phyloP scores from a whole-genome alignment of 2,888 invertebrate species.

The Seira sanloemensis region DNA sequence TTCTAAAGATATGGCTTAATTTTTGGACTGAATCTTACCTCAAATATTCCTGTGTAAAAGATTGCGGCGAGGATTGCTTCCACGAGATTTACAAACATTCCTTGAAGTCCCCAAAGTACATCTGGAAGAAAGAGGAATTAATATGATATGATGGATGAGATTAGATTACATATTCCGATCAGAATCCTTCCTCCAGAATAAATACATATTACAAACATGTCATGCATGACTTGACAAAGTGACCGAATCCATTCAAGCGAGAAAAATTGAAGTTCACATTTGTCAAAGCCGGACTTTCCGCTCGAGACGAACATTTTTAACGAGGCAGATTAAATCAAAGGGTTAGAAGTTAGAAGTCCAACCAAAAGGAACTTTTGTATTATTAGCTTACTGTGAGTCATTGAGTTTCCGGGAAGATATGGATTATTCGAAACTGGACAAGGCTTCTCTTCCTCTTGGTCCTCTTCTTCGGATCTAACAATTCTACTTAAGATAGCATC shows the following conservation, averaged over 20 bases:
- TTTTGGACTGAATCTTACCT: constrained; percentile 52
- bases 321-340: too few species aligned
- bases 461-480: constrained; percentile 60
- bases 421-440: constrained; percentile 65
- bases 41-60: constrained; percentile 64
- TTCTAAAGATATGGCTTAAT: neutral
- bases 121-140: constrained; percentile 33
- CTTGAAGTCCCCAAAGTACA: constrained; percentile 63
- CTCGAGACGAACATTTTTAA: neutral
- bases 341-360: too few species aligned
- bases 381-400: constrained; percentile 65
- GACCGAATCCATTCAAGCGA: neutral
- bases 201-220: too few species aligned
- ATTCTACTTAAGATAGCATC: constrained; percentile 64
- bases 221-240: neutral
- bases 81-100: constrained; percentile 62
- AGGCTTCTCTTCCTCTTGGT: constrained; percentile 58
- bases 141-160: neutral
- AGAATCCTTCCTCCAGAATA: too few species aligned
- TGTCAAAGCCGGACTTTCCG: neutral
- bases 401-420: constrained; percentile 65
- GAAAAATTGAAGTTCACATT: neutral
- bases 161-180: too few species aligned
- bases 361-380: too few species aligned
- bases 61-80: constrained; percentile 64